Percentiles rank a stretch among this genome's conserved stretches.
These are phyloP conservation scores for Ibidorhyncha struthersii DNA, from an alignment of 2,113 vertebrate genomes.

Conservation along the genomic window DNA sequence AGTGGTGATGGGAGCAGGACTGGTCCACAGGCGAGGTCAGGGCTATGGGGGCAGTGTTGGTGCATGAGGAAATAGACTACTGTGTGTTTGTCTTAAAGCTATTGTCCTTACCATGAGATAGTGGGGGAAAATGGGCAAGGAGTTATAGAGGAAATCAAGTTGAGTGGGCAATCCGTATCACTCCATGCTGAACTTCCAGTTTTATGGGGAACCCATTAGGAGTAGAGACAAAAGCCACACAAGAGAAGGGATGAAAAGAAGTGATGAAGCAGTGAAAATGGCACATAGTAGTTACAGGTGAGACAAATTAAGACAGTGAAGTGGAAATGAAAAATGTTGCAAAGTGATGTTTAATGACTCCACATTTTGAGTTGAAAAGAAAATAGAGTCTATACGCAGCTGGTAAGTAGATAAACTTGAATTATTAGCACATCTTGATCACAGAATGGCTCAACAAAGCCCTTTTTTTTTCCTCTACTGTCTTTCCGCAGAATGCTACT, in stretches of 20 bases:
- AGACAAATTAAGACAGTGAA: neutral
- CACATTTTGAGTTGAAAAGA: neutral
- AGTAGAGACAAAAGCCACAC: neutral
- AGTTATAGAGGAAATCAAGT: neutral
- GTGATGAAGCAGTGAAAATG: neutral
- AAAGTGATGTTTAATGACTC: neutral
- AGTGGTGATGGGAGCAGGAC: neutral
- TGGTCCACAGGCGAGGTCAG: neutral
- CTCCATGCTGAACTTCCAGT: neutral
- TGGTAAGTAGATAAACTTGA: neutral
- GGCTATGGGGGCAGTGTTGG: fast-evolving
- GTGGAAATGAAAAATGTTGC: neutral
- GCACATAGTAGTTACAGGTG: neutral
- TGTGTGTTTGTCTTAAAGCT: neutral
- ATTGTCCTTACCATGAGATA: neutral
- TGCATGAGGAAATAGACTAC: neutral
- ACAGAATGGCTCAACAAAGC: neutral
- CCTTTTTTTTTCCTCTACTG: neutral
- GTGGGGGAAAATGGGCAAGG: neutral
- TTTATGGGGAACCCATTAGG: neutral
- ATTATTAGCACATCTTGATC: neutral
- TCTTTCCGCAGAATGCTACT: neutral
- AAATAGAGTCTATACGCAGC: neutral
- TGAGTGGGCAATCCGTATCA: neutral
- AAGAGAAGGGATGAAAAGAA: neutral